A percentile compares a stretch with the other conserved stretches of the same genome.
Conservation (phyloP, 2,888 invertebrate genomes). For the Orthosia gracilis region DNA sequence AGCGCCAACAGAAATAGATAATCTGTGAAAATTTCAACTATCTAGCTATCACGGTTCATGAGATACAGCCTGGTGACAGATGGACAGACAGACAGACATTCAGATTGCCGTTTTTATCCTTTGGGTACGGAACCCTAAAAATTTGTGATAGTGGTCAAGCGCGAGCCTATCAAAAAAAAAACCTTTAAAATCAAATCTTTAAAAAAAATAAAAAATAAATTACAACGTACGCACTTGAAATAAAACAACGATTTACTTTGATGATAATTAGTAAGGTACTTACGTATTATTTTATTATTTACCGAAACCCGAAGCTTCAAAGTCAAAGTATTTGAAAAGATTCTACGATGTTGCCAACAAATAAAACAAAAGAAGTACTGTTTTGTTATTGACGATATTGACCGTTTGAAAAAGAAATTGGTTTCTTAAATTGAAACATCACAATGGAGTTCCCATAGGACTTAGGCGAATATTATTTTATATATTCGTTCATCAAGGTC, state of each 20-base stretch:
- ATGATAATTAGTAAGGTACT: constrained; percentile 43
- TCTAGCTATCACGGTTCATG: too few relatives aligned
- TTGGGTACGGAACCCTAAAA: too few relatives aligned
- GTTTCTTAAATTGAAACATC: background rate
- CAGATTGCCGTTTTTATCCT: too few relatives aligned
- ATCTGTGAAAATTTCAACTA: too few relatives aligned
- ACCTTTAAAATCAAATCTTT: too few relatives aligned
- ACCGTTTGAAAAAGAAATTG: constrained; percentile 17
- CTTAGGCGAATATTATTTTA: background rate
- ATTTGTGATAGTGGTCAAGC: too few relatives aligned
- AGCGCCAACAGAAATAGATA: too few relatives aligned
- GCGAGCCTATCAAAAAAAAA: too few relatives aligned
- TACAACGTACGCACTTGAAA: background rate
- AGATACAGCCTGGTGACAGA: too few relatives aligned
- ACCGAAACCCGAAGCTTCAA: constrained; percentile 65
- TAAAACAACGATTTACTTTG: constrained; percentile 51
- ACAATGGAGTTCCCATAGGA: background rate
- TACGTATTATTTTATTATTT: constrained; percentile 52
- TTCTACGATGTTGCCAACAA: constrained; percentile 50
- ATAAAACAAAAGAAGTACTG: constrained; percentile 45
- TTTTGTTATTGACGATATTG: constrained; percentile 17
- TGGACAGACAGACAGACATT: too few relatives aligned
- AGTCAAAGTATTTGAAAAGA: constrained; percentile 62
- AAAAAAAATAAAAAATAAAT: too few relatives aligned
- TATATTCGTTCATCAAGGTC: too few relatives aligned